Evolutionary conservation across 1,140 invertebrate genomes (phyloP).

Genomic region (Theocolax elegans): DNA sequence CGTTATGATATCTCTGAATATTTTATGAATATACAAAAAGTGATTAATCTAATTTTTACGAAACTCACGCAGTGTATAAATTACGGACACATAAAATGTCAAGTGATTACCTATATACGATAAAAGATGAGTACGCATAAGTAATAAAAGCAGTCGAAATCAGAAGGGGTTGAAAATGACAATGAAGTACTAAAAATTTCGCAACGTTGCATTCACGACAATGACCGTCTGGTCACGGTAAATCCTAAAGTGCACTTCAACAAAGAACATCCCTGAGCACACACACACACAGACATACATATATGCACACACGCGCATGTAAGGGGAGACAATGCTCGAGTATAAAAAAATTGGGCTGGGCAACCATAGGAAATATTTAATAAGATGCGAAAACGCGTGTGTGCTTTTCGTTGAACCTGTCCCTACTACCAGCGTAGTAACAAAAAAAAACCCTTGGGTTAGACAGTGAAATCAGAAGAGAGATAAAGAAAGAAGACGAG

Average conservation of each 20-base stretch:
- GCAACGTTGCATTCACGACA: no score
- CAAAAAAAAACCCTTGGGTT: background rate
- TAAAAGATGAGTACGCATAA: no score
- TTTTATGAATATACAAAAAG: no score
- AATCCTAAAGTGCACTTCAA: slow-evolving; percentile 35
- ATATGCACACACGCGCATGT: background rate
- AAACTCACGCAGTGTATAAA: no score
- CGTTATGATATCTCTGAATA: no score
- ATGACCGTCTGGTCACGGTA: background rate
- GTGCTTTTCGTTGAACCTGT: background rate
- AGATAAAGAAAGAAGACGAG: background rate
- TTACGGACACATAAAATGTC: no score
- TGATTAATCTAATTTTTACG: no score
- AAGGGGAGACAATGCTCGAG: background rate
- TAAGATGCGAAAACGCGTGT: slow-evolving; percentile 15
- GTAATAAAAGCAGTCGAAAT: no score
- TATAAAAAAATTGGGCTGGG: background rate
- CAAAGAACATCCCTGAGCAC: slow-evolving; percentile 10
- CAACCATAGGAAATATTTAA: slow-evolving; percentile 24
- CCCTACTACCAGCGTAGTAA: background rate
- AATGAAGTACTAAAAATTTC: no score
- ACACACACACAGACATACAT: background rate
- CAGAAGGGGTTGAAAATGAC: no score
- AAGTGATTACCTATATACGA: no score
- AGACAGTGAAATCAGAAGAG: background rate